Evolutionary conservation across 2,888 invertebrate species (phyloP), one percentile per base, ranked within the genome.

Genomic region (Palloptera scutellata): DNA sequence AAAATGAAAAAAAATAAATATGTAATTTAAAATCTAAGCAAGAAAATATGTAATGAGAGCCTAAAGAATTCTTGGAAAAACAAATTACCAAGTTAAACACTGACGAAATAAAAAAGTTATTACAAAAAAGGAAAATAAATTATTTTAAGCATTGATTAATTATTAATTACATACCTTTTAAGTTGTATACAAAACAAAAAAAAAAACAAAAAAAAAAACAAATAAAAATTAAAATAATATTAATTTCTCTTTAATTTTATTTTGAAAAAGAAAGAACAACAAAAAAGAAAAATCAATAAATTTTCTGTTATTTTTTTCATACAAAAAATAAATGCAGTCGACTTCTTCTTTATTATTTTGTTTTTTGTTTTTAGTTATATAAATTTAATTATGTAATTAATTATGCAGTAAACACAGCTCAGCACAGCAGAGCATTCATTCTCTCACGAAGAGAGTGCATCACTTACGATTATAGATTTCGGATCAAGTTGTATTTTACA

Each of bases 171-270:
- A 58, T 67, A 66, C 61, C 13, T 70, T 70, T 67, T 62, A 62
- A 45, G 60, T 62, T 68, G 64, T 61, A 54, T 60, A 66, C 62
- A 66, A 66, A 64, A 61, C 63, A 62, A 67, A 64, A 54, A 63
- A 64, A 41, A 41, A 64, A n/a, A n/a, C 64, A 61, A 70, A 30
- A 41, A 62, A 52, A 69, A 13, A 64, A 76, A 77, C 73, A 77
- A 78, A 75, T 75, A 64, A 41, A 61, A 61, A 64, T 67, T n/a
- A n/a, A n/a, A 66, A 41, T 69, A 61, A 64, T 66, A 69, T 64
- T 57, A 70, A 71, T 73, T 73, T 73, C 68, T 77, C 75, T 76
- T 76, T 72, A 74, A 71, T 69, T 73, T 77, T 74, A 75, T 73
- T 74, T 73, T 69, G 65, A 75, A 73, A 70, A 73, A 74, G 70